Evolutionary conservation across 2,113 vertebrate genomes (phyloP), one percentile per base, ranked within the genome.

Genomic region (Pungitius pungitius): DNA sequence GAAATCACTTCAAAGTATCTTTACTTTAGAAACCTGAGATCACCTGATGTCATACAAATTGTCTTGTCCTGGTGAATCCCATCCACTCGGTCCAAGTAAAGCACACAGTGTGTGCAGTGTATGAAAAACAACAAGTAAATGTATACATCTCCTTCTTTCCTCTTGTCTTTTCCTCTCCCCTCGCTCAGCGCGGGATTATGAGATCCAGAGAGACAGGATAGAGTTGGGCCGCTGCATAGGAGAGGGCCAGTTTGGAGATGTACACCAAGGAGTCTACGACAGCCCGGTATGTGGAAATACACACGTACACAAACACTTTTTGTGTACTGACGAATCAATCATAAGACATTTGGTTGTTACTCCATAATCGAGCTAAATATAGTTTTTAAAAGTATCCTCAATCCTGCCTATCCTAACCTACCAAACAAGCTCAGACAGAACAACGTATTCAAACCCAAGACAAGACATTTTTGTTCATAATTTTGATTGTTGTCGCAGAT

Each of bases 161-260:
- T 65, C 24, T 55, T 42, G 14, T 52, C 70, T 33, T n/a, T 2
- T 42, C 17, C 10, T 2, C 62, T 68, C 24, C 62, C 7, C 14
- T 72, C 26, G 73, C 90, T 66, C 93, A 99, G 97, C 98, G 39
- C 95, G 97, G 91, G 98, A 99, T 93, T 99, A 99, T 90, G 98
- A 99, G 90, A 98, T 99, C 92, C 97, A 97, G 69, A 95, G 98
- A 80, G 97, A 99, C 54, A 92, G 97, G 85, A 98, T 99, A 83
- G 97, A 99, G 73, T 91, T 99, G 49, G 98, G 97, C 18, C 95
- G 96, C 72, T 99, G 98, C 83, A 98, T 99, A 37, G 98, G 98
- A 71, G 98, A 99, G 94, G 98, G 98, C 57, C 98, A 99, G 81
- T 99, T 99, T 90, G 98, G 98, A 81, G 97, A 99, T 26, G 98